Conservation (phyloP, 30 jellyfish, hydroid and myxozoan genomes). For the Aurelia coerulea region DNA sequence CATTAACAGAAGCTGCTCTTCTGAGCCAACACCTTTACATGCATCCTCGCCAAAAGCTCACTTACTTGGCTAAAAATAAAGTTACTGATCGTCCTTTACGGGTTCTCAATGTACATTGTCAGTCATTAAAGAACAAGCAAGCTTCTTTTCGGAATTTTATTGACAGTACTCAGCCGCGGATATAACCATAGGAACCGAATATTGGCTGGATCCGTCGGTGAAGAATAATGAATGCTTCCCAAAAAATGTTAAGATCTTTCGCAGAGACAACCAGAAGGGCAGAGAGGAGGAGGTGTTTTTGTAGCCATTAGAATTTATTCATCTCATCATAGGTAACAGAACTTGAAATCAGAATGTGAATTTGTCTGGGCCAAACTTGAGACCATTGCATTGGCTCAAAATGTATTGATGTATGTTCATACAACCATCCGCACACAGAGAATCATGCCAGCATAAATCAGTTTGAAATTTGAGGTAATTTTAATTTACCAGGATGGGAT, state of each 20-base stretch:
- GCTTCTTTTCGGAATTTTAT: slow-evolving; percentile 13
- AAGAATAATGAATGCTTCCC: slow-evolving; percentile 46
- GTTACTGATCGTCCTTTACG: neutral
- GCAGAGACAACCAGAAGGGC: slow-evolving; percentile 38
- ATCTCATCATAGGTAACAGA: slow-evolving; percentile 16
- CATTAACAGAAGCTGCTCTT: neutral
- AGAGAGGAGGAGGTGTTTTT: slow-evolving; percentile 31
- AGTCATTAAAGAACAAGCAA: neutral
- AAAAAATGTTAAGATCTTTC: slow-evolving; percentile 5
- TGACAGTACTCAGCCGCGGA: slow-evolving; percentile 27
- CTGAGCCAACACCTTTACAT: slow-evolving; percentile 8
- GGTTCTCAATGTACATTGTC: neutral
- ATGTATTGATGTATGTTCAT: slow-evolving; percentile 23
- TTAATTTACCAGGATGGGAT: slow-evolving; percentile 44
- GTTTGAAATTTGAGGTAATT: slow-evolving; percentile 16
- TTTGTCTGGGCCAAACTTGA: slow-evolving; percentile 28
- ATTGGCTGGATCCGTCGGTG: slow-evolving; percentile 15
- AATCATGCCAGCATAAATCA: slow-evolving; percentile 19
- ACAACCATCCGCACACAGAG: slow-evolving; percentile 43
- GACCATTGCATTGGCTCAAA: slow-evolving; percentile 6
- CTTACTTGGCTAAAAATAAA: neutral
- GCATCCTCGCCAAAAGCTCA: slow-evolving; percentile 5
- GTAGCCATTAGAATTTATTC: neutral
- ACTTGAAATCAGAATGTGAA: slow-evolving; percentile 47
- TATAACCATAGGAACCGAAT: slow-evolving; percentile 18